Conservation (phyloP, 2,888 invertebrate genomes). For the Napeogenes sylphis region DNA sequence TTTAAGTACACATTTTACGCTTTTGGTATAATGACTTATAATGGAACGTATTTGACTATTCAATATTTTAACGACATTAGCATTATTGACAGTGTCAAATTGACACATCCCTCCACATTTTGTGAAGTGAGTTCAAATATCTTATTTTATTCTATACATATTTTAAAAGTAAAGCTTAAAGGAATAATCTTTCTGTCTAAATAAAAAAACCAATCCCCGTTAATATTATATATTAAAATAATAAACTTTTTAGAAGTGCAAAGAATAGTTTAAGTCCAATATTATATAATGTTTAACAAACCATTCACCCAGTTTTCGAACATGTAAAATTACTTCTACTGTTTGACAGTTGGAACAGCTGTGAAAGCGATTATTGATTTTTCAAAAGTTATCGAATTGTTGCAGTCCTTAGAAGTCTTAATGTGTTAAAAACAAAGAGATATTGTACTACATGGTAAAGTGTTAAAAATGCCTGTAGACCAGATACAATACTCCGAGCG, state of each 20-base stretch:
- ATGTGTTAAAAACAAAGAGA: not conserved
- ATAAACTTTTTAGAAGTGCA: too few relatives aligned
- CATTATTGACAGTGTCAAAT: not conserved
- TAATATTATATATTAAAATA: too few relatives aligned
- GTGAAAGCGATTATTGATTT: slow-evolving; percentile 17
- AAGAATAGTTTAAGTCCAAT: too few relatives aligned
- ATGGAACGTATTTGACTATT: too few relatives aligned
- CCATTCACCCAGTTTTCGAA: slow-evolving; percentile 6
- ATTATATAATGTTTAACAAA: not conserved
- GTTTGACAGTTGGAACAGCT: slow-evolving; percentile 26
- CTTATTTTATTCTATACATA: not conserved
- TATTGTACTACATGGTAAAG: slow-evolving; percentile 4
- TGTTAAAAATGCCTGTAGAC: slow-evolving; percentile 80
- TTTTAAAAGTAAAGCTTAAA: too few relatives aligned
- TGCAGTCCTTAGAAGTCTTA: not conserved
- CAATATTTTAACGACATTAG: too few relatives aligned
- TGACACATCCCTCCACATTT: slow-evolving; percentile 2
- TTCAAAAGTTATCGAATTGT: not conserved
- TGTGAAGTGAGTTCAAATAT: not conserved
- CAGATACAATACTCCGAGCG: slow-evolving; percentile 96
- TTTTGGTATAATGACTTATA: too few relatives aligned
- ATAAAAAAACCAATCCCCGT: too few relatives aligned
- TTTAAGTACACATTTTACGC: too few relatives aligned
- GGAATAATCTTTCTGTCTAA: too few relatives aligned
- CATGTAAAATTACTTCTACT: slow-evolving; percentile 14